Evolutionary conservation across 2,888 invertebrate genomes (phyloP).

Genomic region (Xanthorhoe spadicearia): DNA sequence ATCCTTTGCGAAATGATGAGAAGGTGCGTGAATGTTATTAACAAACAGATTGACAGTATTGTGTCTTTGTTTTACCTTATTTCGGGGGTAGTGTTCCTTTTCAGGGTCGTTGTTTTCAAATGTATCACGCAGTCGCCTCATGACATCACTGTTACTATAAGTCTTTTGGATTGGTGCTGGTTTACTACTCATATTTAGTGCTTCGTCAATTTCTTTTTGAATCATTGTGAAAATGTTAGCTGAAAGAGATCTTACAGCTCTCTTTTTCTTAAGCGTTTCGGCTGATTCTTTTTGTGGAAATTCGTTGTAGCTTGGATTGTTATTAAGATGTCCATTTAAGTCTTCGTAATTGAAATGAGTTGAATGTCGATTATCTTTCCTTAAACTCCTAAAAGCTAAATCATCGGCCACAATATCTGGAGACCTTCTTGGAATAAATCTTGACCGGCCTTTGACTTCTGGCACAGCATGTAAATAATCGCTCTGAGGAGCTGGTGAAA

Average conservation of each 20-base stretch:
- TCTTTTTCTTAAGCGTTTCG: slow-evolving; percentile 87
- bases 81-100: slow-evolving; percentile 74
- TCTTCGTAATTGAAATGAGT: slow-evolving; percentile 79
- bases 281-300: slow-evolving; percentile 68
- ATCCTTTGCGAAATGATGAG: slow-evolving; percentile 81
- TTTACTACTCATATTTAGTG: slow-evolving; percentile 77
- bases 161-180: slow-evolving; percentile 84
- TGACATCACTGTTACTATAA: slow-evolving; percentile 86
- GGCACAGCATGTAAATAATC: slow-evolving; percentile 93
- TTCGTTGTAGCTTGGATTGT: slow-evolving; percentile 72
- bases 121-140: slow-evolving; percentile 76
- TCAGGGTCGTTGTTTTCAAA: slow-evolving; percentile 78
- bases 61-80: slow-evolving; percentile 83
- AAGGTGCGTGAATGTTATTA: slow-evolving; percentile 76
- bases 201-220: slow-evolving; percentile 87
- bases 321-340: slow-evolving; percentile 77
- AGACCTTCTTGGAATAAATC: slow-evolving; percentile 87
- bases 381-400: slow-evolving; percentile 92
- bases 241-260: slow-evolving; percentile 92
- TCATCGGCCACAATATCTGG: slow-evolving; percentile 95
- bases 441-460: slow-evolving; percentile 84
- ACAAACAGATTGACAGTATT: slow-evolving; percentile 80
- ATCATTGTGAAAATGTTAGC: slow-evolving; percentile 93
- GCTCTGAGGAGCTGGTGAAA: slow-evolving; percentile 90
- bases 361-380: slow-evolving; percentile 90